Evolutionary conservation across 2,113 vertebrate genomes (phyloP).

Genomic region (Ondatra zibethicus): DNA sequence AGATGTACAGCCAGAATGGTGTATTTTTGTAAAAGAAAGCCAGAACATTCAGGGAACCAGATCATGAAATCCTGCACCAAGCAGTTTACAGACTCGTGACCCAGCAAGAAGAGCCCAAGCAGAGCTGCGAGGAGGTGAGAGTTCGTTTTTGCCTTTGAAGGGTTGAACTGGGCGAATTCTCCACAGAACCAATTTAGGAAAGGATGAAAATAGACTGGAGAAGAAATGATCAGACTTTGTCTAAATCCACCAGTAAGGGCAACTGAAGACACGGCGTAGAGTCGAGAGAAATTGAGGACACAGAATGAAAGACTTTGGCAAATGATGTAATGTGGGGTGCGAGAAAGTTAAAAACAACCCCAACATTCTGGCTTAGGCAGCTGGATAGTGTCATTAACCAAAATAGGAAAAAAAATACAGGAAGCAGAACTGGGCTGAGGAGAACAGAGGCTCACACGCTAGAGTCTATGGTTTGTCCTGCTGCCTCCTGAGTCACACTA

Average conservation of each 20-base stretch:
- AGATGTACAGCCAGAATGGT: not conserved
- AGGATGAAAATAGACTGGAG: not conserved
- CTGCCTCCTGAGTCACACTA: not conserved
- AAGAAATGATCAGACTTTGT: not conserved
- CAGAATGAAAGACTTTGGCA: not conserved
- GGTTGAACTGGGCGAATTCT: not conserved
- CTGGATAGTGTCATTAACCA: not conserved
- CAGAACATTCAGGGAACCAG: not conserved
- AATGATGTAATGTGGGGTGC: not conserved
- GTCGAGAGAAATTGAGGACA: slow-evolving; percentile 4
- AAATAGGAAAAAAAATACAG: not conserved
- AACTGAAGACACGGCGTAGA: not conserved
- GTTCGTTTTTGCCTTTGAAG: slow-evolving; percentile 16
- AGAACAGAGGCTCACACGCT: not conserved
- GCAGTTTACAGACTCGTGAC: not conserved
- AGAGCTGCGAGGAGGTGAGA: not conserved
- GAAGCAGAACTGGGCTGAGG: not conserved
- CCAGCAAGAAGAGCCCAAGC: not conserved
- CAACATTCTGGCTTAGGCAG: not conserved
- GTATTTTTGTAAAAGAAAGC: not conserved
- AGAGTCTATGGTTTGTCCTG: not conserved
- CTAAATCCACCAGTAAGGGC: not conserved
- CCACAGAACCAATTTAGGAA: not conserved
- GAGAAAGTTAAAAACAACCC: not conserved
- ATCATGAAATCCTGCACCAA: not conserved